Base-by-base conservation (phyloP, 2,888 invertebrate species). In the Hydroisotoma schaefferi region DNA sequence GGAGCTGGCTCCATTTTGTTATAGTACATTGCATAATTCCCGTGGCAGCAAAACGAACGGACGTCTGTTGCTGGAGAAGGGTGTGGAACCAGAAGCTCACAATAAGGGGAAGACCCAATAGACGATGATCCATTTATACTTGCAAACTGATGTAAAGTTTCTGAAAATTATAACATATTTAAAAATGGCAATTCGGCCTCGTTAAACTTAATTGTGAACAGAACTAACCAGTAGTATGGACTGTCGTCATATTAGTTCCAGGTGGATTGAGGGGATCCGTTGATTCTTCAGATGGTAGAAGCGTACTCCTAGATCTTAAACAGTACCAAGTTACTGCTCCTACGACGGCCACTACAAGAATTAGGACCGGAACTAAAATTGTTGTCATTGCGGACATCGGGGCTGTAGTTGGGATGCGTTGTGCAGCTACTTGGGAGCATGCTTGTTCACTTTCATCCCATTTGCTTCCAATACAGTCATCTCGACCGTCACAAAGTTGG, bases 1-100 rank as follows among this genome's bases (percentile, higher is more conserved):
- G 94, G 94, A 0, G 91, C 69, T 8, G 62, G 58, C 44, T 66
- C 68, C n/a, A 59, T 55, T 22, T 49, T 49, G 15, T 67, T 63
- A 26, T 68, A 64, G 43, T 65, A 63, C 51, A 57, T 55, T 22
- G 57, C 58, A 33, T 66, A 61, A 61, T 64, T 61, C 12, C 59
- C 61, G 44, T 70, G 66, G 26, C 65, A 68, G 55, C 68, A 68
- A 52, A 52, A 67, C 8, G 65, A 63, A 1, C 68, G 44, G 15
- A 68, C 63, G 33, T 68, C 68, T 10, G 71, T 69, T 1, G 66
- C 69, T n/a, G 69, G 69, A 2, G 67, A 64, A 5, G 69, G 68
- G 59, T 68, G 67, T 2, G 71, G 71, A n/a, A 68, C 71, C 1
- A 70, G 60, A 40, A 68, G 68, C 38, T 70, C 69, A 52, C 67